Conservation (phyloP, 2,113 vertebrate genomes). For the Neoarius graeffei region DNA sequence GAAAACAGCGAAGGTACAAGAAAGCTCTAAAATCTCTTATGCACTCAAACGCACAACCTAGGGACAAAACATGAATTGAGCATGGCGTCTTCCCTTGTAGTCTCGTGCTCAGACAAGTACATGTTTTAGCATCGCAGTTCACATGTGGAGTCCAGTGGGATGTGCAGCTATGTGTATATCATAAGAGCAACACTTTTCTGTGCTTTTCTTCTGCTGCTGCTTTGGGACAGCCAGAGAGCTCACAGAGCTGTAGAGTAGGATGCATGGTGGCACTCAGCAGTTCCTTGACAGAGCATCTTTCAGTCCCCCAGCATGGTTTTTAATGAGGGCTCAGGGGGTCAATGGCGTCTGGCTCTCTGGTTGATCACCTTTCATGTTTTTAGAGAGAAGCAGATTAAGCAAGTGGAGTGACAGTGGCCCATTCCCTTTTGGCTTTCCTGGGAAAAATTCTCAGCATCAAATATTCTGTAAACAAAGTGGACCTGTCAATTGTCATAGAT, state of each 20-base stretch:
- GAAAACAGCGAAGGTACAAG: slow-evolving; percentile 68
- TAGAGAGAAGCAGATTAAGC: slow-evolving; percentile 32
- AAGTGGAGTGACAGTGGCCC: slow-evolving; percentile 36
- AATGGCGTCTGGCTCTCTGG: slow-evolving; percentile 33
- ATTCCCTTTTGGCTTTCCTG: slow-evolving; percentile 7
- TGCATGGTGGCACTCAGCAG: slow-evolving; percentile 23
- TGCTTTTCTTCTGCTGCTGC: slow-evolving; percentile 54
- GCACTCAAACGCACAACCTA: slow-evolving; percentile 76
- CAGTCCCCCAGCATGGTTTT: slow-evolving; percentile 27
- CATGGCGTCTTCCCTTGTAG: slow-evolving; percentile 70
- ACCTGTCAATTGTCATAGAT: not conserved
- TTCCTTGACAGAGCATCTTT: slow-evolving; percentile 21
- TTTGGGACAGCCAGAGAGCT: slow-evolving; percentile 65
- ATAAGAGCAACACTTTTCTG: slow-evolving; percentile 68
- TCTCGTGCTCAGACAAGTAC: slow-evolving; percentile 70
- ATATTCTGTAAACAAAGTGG: not conserved
- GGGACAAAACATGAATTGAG: slow-evolving; percentile 76
- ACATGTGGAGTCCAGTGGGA: slow-evolving; percentile 75
- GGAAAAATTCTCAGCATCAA: slow-evolving; percentile 13
- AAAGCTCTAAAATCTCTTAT: slow-evolving; percentile 67
- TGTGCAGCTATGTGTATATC: slow-evolving; percentile 77
- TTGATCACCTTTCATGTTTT: slow-evolving; percentile 42
- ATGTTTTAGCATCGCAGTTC: slow-evolving; percentile 68
- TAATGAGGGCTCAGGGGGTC: slow-evolving; percentile 57
- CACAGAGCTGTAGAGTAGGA: slow-evolving; percentile 53